Conservation (phyloP, 2,797 vertebrate genomes). For the Danio albolineatus region DNA sequence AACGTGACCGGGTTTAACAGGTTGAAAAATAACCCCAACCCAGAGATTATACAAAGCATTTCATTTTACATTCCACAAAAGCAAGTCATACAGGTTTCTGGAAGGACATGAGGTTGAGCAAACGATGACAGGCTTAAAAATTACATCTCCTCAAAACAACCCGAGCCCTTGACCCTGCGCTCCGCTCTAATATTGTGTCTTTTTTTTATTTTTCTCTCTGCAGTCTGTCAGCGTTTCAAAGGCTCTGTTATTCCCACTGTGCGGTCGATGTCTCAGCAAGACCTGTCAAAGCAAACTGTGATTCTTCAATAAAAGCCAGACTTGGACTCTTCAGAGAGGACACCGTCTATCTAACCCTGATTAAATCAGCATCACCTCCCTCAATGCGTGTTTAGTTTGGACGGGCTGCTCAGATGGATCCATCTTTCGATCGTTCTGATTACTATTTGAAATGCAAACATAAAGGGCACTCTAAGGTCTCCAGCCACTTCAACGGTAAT, state of each 20-base stretch:
- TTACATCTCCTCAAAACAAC: conserved; percentile 30
- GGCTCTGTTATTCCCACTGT: conserved; percentile 31
- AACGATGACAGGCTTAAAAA: conserved; percentile 17
- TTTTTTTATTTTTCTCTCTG: conserved; percentile 34
- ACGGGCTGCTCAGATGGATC: conserved; percentile 28
- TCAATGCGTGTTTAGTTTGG: conserved; percentile 58
- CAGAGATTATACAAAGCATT: not conserved
- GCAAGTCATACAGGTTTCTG: not conserved
- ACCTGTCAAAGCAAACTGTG: conserved; percentile 55
- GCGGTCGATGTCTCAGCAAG: conserved; percentile 15
- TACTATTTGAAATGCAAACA: conserved; percentile 64
- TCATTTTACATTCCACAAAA: conserved; percentile 18
- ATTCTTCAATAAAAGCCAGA: conserved; percentile 42
- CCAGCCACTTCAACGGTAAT: conserved; percentile 55
- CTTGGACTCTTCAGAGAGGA: conserved; percentile 33
- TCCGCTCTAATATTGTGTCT: not conserved
- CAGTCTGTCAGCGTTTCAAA: conserved; percentile 34
- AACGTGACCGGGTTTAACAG: not conserved
- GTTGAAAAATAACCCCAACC: not conserved
- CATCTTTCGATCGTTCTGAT: conserved; percentile 55
- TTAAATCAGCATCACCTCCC: conserved; percentile 57
- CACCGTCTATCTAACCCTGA: conserved; percentile 30
- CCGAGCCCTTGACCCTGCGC: not conserved
- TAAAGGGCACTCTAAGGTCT: conserved; percentile 48
- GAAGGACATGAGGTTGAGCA: not conserved